Conservation (phyloP, 2,113 vertebrate species). For the Melierax canorus region DNA sequence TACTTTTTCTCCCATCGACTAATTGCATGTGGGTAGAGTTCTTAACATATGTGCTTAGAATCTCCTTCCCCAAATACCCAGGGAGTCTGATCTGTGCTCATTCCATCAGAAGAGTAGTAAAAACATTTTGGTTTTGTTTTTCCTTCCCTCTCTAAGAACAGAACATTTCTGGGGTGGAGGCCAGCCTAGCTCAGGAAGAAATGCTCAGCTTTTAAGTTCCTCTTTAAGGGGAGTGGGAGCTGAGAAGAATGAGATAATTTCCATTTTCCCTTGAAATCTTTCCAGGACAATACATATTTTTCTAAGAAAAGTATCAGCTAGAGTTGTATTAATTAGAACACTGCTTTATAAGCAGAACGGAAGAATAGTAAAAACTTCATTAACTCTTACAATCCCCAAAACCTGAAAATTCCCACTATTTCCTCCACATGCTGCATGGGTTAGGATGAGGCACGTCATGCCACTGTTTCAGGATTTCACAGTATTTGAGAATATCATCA, state of each 20-base stretch:
- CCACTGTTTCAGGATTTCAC: not conserved
- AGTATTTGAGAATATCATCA: not conserved
- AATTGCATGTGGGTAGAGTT: not conserved
- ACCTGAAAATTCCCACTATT: not conserved
- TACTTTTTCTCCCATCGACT: not conserved
- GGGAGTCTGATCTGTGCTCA: not conserved
- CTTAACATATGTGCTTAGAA: not conserved
- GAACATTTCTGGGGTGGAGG: not conserved
- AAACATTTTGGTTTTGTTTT: conserved; percentile 29
- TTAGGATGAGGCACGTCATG: not conserved
- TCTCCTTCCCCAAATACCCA: not conserved
- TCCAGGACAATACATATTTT: not conserved
- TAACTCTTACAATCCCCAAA: not conserved
- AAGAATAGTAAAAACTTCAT: not conserved
- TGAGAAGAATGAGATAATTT: not conserved
- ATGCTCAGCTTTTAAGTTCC: not conserved
- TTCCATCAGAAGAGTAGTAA: not conserved
- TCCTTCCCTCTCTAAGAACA: conserved; percentile 12
- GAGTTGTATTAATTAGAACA: not conserved
- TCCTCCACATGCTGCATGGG: not conserved
- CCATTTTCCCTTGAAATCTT: not conserved
- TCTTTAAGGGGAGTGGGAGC: not conserved
- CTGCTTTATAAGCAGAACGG: not conserved
- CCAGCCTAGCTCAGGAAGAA: not conserved
- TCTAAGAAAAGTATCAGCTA: not conserved